Evolutionary conservation across 2,888 invertebrate genomes (phyloP), one percentile per base, ranked within the genome.

Genomic region (Melinaea marsaeus): DNA sequence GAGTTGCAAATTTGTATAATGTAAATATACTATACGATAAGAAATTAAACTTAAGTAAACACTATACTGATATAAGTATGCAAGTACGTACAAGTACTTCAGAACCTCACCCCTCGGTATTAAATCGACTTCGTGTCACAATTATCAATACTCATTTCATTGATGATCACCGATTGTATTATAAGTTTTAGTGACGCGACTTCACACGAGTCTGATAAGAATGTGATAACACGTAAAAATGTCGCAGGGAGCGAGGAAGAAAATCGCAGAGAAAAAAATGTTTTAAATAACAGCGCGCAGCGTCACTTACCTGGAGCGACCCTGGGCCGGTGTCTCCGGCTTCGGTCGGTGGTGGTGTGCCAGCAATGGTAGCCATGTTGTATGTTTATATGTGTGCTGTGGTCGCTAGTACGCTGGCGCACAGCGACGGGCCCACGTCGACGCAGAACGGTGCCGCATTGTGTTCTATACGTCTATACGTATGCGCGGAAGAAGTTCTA

Each of bases 381-480:
- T 77, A 77, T 79, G 78, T 86, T 84, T 85, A 84, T 84, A 84
- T 81, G 78, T 76, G 72, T 73, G 72, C 66, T 72, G 78, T 67
- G 73, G 80, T 67, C 71, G 75, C 77, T 78, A 83, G 74, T 79
- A 80, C 81, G 82, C 83, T 79, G 83, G 83, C 83, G 85, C 86
- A 77, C 78, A 68, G 69, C 74, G 86, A 77, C 78, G 69, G 74
- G 69, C 74, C 74, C 71, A 80, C 86, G 85, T 83, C 88, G 88
- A 76, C 84, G 86, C 88, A 84, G 80, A 77, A 64, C 74, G 79
- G 74, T 86, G 84, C 84, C 88, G 87, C 86, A 89, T 83, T 85
- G 82, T 82, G 82, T 74, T 86, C 84, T 86, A 84, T 83, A 70
- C 71, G 66, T 66, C 42, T 79, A 78, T 80, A 83, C 79, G 75